These are phyloP conservation scores for Aphidius gifuensis DNA, from an alignment of 1,140 invertebrate genomes.

Conservation along the genomic window DNA sequence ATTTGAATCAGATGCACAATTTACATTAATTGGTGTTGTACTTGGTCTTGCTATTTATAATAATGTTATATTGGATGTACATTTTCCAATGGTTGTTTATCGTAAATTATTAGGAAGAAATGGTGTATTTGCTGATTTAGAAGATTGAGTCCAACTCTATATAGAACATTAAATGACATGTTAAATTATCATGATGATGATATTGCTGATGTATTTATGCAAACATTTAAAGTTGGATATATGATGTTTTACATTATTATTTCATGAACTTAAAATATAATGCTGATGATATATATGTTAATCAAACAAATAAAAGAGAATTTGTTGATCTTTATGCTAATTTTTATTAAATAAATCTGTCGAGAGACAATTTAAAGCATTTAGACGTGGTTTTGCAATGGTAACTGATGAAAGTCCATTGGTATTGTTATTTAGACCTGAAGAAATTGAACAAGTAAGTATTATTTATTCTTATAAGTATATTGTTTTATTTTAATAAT, in stretches of 20 bases:
- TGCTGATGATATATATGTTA: slow-evolving; percentile 70
- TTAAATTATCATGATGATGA: slow-evolving; percentile 77
- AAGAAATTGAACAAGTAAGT: slow-evolving; percentile 78
- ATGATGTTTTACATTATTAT: slow-evolving; percentile 74
- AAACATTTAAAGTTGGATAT: slow-evolving; percentile 68
- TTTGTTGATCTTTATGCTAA: slow-evolving; percentile 90
- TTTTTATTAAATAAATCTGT: slow-evolving; percentile 84
- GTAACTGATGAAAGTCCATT: slow-evolving; percentile 77
- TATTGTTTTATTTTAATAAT: too few species aligned
- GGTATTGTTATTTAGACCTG: slow-evolving; percentile 82
- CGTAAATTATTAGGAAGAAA: slow-evolving; percentile 87
- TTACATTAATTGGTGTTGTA: slow-evolving; percentile 89
- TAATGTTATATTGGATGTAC: slow-evolving; percentile 89
- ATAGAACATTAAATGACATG: slow-evolving; percentile 76
- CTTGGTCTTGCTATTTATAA: slow-evolving; percentile 94
- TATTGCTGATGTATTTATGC: slow-evolving; percentile 83
- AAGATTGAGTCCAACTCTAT: slow-evolving; percentile 82
- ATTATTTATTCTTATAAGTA: slow-evolving; percentile 5
- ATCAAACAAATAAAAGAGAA: slow-evolving; percentile 76
- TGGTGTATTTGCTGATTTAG: slow-evolving; percentile 83
- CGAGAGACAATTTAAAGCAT: slow-evolving; percentile 82
- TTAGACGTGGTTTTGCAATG: slow-evolving; percentile 88
- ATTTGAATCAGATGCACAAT: slow-evolving; percentile 90
- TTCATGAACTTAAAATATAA: slow-evolving; percentile 80
- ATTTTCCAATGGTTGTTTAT: slow-evolving; percentile 94